phyloP scores from a whole-genome alignment of 2,797 vertebrate species.

The Acanthis flammea region DNA sequence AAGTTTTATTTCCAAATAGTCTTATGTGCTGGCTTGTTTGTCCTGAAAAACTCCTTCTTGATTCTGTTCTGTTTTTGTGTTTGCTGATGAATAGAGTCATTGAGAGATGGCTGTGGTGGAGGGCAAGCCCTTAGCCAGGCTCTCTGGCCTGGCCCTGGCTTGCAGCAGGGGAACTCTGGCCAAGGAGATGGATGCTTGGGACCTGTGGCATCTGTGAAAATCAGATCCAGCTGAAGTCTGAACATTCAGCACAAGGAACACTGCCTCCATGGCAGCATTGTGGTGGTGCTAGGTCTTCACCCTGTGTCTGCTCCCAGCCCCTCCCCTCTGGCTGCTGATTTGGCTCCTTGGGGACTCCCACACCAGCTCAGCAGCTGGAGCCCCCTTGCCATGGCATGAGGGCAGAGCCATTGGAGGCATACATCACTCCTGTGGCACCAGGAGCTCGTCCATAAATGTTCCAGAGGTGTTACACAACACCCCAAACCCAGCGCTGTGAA shows the following conservation, averaged over 20 bases:
- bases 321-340: background rate
- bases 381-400: background rate
- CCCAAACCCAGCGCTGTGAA: background rate
- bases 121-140: background rate
- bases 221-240: background rate
- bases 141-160: background rate
- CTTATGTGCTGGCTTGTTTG: background rate
- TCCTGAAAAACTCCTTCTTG: background rate
- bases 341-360: background rate
- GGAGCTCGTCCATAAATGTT: background rate
- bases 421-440: fast-evolving
- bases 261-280: fast-evolving
- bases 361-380: fast-evolving
- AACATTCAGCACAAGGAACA: fast-evolving
- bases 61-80: background rate
- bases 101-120: fast-evolving
- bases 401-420: fast-evolving
- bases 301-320: background rate
- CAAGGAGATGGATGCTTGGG: no score
- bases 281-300: fast-evolving
- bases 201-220: background rate
- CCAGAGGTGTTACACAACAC: background rate
- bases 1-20: background rate
- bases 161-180: background rate
- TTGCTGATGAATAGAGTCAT: background rate